These are phyloP conservation scores for Prosapia bicincta DNA, from an alignment of 2,888 invertebrate genomes.

Conservation along the genomic window DNA sequence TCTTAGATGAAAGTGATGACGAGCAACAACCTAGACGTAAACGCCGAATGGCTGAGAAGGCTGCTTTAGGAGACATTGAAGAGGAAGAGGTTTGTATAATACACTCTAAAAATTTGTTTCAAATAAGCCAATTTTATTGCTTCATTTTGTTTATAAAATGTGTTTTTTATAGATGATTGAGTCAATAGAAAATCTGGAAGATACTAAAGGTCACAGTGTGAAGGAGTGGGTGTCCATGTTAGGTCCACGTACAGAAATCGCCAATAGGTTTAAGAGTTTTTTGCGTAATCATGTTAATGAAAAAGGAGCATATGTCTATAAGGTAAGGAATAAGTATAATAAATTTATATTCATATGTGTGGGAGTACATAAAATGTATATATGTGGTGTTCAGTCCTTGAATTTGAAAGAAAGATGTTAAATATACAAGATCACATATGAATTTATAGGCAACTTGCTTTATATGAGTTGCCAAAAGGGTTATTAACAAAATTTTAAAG, in stretches of 20 bases:
- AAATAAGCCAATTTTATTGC: too few species aligned
- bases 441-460: too few species aligned
- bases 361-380: too few species aligned
- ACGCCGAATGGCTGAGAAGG: conserved; percentile 79
- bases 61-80: conserved; percentile 74
- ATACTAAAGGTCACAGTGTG: conserved; percentile 91
- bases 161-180: conserved; percentile 66
- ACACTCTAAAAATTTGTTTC: too few species aligned
- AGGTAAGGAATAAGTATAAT: too few species aligned
- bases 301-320: conserved; percentile 83
- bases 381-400: too few species aligned
- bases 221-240: conserved; percentile 97
- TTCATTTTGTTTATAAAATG: neutral
- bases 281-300: conserved; percentile 84
- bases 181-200: conserved; percentile 96
- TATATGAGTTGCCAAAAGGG: too few species aligned
- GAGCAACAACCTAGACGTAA: conserved; percentile 64
- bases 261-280: conserved; percentile 85
- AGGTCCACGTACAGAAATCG: conserved; percentile 93
- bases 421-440: too few species aligned
- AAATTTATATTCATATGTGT: too few species aligned
- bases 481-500: too few species aligned
- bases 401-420: too few species aligned
- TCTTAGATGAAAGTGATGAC: conserved; percentile 71
- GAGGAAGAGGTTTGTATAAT: conserved; percentile 61